These are phyloP conservation scores for Diaprepes abbreviatus DNA, from an alignment of 2,888 invertebrate species.

Conservation along the genomic window DNA sequence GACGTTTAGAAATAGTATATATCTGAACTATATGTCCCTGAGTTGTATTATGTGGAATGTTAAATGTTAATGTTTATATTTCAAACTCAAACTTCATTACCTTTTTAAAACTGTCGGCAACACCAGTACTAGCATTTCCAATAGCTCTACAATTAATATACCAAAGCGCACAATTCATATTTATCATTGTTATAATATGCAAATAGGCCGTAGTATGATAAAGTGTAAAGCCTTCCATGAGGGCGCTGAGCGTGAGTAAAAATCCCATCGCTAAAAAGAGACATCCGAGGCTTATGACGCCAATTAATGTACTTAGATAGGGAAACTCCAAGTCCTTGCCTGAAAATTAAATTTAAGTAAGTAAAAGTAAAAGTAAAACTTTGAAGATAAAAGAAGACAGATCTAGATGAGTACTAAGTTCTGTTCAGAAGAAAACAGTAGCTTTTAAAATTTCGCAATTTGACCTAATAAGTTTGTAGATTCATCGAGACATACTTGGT, in stretches of 20 bases:
- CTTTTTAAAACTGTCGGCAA: conserved; percentile 64
- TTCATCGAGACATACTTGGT: too few species aligned
- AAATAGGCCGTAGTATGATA: conserved; percentile 76
- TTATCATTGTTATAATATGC: conserved; percentile 79
- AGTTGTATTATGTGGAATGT: too few species aligned
- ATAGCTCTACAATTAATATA: conserved; percentile 79
- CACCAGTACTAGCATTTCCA: conserved; percentile 70
- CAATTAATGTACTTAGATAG: conserved; percentile 72
- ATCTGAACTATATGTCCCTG: too few species aligned
- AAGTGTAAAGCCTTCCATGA: conserved; percentile 76
- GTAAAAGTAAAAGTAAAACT: too few species aligned
- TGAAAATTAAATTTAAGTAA: conserved; percentile 61
- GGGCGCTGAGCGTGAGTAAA: conserved; percentile 72
- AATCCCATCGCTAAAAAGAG: conserved; percentile 74
- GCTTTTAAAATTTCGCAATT: too few species aligned
- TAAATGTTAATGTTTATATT: too few species aligned
- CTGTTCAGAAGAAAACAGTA: too few species aligned
- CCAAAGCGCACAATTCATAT: conserved; percentile 81
- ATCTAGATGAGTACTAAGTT: too few species aligned
- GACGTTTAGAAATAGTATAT: too few species aligned
- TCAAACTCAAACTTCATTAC: too few species aligned
- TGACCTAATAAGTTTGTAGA: too few species aligned
- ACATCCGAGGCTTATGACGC: conserved; percentile 75
- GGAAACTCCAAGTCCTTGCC: conserved; percentile 76
- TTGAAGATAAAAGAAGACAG: too few species aligned